These are phyloP conservation scores for Dasyurus viverrinus DNA, from an alignment of 2,113 vertebrate genomes.

Conservation along the genomic window DNA sequence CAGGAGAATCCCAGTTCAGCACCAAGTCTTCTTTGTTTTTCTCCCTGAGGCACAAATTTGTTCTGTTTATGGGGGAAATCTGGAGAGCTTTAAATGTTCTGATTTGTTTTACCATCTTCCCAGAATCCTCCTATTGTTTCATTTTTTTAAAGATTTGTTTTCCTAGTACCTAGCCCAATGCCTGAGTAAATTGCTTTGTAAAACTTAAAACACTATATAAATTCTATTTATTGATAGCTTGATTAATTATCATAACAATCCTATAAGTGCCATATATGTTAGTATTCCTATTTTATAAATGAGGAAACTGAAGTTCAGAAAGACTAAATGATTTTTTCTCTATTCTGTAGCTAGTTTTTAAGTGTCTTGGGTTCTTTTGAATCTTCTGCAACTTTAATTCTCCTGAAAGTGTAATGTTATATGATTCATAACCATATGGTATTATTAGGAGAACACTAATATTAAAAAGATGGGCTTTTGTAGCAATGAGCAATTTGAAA, in stretches of 20 bases:
- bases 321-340: background rate
- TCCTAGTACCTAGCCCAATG: background rate
- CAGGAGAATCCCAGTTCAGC: too few species aligned
- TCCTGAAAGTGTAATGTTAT: background rate
- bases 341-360: background rate
- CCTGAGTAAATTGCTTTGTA: background rate
- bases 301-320: background rate
- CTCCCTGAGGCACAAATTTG: too few species aligned
- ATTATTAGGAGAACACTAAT: background rate
- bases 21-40: too few species aligned
- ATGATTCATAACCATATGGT: background rate
- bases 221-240: background rate
- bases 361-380: background rate
- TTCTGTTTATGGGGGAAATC: too few species aligned
- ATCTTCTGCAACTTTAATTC: background rate
- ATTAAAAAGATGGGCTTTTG: background rate
- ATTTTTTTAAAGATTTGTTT: background rate
- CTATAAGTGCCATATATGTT: background rate
- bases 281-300: background rate
- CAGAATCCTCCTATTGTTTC: background rate
- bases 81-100: too few species aligned
- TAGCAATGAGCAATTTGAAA: background rate
- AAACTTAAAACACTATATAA: background rate
- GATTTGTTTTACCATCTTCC: too few species aligned
- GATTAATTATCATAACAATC: background rate